phyloP scores from a whole-genome alignment of 2,113 vertebrate species.

The Corythornis vintsioides region DNA sequence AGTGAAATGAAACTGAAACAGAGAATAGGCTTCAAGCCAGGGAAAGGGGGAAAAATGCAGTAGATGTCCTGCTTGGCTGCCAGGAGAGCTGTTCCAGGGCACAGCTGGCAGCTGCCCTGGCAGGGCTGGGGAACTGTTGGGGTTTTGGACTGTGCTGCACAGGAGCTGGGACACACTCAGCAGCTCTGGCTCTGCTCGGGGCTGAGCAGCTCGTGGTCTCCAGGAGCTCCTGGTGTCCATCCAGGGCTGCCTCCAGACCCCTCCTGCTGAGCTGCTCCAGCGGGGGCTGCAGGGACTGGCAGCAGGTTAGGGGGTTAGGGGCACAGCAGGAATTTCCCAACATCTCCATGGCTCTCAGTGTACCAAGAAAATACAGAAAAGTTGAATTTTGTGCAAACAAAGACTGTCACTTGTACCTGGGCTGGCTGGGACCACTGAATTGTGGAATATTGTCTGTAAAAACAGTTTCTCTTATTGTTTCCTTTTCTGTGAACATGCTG shows the following conservation, averaged over 20 bases:
- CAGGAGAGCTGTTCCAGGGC: not conserved
- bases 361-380: not conserved
- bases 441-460: not conserved
- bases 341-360: not conserved
- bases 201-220: too few relatives aligned
- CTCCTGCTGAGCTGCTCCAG: not conserved
- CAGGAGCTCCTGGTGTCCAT: too few relatives aligned
- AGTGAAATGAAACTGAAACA: conserved; percentile 56
- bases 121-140: not conserved
- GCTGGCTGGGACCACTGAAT: not conserved
- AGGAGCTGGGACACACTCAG: too few relatives aligned
- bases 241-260: too few relatives aligned
- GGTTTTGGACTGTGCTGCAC: too few relatives aligned
- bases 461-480: not conserved
- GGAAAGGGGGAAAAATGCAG: not conserved
- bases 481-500: not conserved
- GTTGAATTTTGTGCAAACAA: not conserved
- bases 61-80: not conserved
- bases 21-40: not conserved
- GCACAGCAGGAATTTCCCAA: not conserved
- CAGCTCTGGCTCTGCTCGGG: too few relatives aligned
- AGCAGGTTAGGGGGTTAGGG: rapidly evolving
- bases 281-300: not conserved
- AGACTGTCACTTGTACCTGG: not conserved
- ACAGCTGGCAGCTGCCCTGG: not conserved